Evolutionary conservation across 2,113 vertebrate species (phyloP), one percentile per base, ranked within the genome.

Genomic region (Melanotaenia duboulayi): DNA sequence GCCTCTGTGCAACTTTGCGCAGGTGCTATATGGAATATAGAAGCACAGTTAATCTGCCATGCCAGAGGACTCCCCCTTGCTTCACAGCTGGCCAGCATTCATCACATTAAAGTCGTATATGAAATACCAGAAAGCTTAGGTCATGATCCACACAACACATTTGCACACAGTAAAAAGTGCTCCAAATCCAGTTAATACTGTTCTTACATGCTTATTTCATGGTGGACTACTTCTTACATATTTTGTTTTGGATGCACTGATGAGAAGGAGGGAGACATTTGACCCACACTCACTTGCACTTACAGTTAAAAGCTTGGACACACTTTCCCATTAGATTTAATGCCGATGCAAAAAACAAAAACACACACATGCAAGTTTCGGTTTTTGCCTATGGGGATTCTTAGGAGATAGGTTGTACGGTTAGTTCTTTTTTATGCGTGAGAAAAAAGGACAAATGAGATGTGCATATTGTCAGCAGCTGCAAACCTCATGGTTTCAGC

Each of bases 21-120:
- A 20, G 25, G 17, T n/a, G 44, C 25, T 63, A 44, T 32, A 24
- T 20, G 19, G 44, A 48, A 49, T 19, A 49, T n/a, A 14, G 24
- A 57, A n/a, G 24, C 23, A 48, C 1, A 32, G 24, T 32, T 57
- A 68, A 46, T 56, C 65, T 44, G 2, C 11, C 25, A 49, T 11
- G 24, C 12, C 28, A 23, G 19, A 24, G 13, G 8, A 51, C 14
- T 28, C 7, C 16, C 17, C 37, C 50, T n/a, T 44, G 16, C 39
- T 19, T 19, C 52, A 22, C 65, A 68, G 65, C 65, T 68, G 65
- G 39, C 0, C 52, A 22, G 16, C 35, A 35, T 32, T 54, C 37
- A 40, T 54, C 16, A 16, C 35, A 20, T 25, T 57, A 20, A 28
- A 56, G 39, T 48, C 57, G 8, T 52, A 46, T 42, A 5, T 42